Evolutionary conservation across 2,113 vertebrate genomes (phyloP).

Genomic region (Phrynosoma platyrhinos): DNA sequence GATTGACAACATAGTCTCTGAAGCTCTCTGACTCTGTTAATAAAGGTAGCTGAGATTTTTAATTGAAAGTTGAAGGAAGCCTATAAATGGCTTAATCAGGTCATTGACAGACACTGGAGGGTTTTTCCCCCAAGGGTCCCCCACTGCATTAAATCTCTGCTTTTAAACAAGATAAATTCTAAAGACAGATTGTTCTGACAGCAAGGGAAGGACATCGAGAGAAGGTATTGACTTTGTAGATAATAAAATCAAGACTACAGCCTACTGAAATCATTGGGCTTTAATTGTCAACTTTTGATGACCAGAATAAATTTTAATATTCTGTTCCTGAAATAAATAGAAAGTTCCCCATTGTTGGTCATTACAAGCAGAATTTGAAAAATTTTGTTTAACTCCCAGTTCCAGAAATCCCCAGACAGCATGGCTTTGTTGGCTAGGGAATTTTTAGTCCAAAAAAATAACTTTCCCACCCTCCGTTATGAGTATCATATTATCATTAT

Average conservation of each 20-base stretch:
- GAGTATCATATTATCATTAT: neutral
- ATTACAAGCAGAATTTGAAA: neutral
- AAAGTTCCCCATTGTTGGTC: neutral
- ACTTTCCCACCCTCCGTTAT: no score
- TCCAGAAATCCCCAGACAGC: neutral
- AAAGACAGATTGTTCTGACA: slow-evolving; percentile 15
- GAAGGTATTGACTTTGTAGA: slow-evolving; percentile 1
- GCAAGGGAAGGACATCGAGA: neutral
- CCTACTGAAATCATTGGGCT: neutral
- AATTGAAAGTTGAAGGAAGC: slow-evolving; percentile 45
- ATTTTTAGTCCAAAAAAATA: no score
- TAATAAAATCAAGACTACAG: neutral
- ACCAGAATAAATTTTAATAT: neutral
- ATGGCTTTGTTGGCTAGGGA: no score
- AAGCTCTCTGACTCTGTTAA: slow-evolving; percentile 41
- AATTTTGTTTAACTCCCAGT: neutral
- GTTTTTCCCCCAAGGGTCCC: slow-evolving; percentile 1
- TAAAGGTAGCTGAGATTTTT: slow-evolving; percentile 41
- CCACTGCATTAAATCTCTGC: slow-evolving; percentile 34
- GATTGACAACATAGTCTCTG: slow-evolving; percentile 25
- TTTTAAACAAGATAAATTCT: slow-evolving; percentile 27
- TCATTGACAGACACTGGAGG: slow-evolving; percentile 26
- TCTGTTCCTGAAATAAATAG: neutral
- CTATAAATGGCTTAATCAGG: slow-evolving; percentile 41
- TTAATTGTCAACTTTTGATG: neutral